These are phyloP conservation scores for Lepidostoma basale DNA, from an alignment of 1,140 invertebrate species.

Conservation along the genomic window DNA sequence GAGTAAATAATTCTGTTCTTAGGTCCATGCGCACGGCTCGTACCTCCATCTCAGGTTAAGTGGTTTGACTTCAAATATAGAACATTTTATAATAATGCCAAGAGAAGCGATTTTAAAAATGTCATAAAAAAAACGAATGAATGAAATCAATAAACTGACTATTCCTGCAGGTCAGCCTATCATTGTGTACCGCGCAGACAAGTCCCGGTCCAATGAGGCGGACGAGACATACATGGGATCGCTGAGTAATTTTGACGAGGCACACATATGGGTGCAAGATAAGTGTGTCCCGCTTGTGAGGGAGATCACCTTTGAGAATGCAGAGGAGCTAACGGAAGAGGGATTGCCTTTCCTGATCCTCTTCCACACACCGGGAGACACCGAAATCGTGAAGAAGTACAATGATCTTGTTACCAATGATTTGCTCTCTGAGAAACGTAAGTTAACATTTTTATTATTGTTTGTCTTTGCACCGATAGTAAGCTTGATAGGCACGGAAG, in stretches of 20 bases:
- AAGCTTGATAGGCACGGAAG: no score
- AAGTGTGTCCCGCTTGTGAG: constrained; percentile 87
- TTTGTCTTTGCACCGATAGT: no score
- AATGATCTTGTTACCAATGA: constrained; percentile 81
- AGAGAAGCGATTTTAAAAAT: no score
- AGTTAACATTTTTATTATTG: constrained; percentile 50
- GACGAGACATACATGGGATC: constrained; percentile 82
- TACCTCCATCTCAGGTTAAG: no score
- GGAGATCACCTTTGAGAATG: constrained; percentile 99
- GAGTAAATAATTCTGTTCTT: no score
- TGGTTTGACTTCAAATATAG: no score
- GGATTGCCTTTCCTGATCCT: constrained; percentile 98
- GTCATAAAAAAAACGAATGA: no score
- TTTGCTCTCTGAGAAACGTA: constrained; percentile 90
- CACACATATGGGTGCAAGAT: constrained; percentile 85
- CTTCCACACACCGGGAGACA: constrained; percentile 90
- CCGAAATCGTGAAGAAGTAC: constrained; percentile 84
- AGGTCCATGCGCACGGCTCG: no score
- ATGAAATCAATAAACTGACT: neutral
- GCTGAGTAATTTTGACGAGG: constrained; percentile 75
- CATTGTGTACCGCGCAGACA: constrained; percentile 81
- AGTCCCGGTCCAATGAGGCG: constrained; percentile 75
- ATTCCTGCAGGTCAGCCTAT: constrained; percentile 66
- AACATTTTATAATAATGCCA: no score
- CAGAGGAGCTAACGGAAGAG: constrained; percentile 98